A percentile compares a stretch with the other conserved stretches of the same genome.
phyloP scores from a whole-genome alignment of 2,888 invertebrate species.

The Liodrosophila aerea region DNA sequence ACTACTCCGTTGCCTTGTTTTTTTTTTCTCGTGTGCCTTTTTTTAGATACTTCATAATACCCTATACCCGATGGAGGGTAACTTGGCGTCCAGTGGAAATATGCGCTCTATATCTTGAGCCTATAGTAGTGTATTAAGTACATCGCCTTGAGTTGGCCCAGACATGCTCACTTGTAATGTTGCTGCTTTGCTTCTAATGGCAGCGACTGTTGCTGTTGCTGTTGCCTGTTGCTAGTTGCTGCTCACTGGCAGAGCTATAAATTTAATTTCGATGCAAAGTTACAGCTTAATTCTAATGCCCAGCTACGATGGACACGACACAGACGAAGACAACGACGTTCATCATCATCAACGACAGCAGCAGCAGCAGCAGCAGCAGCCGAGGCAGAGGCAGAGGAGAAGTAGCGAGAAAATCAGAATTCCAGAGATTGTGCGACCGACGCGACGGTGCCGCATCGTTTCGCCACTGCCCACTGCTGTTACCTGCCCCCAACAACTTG shows the following conservation, averaged over 20 bases:
- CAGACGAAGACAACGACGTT: slow-evolving; percentile 28
- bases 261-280: slow-evolving; percentile 77
- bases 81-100: too few relatives aligned
- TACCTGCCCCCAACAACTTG: slow-evolving; percentile 11
- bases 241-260: slow-evolving; percentile 54
- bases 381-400: not conserved
- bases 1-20: too few relatives aligned
- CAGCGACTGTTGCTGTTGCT: slow-evolving; percentile 7
- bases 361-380: slow-evolving; percentile 13
- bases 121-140: not conserved
- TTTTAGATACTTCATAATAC: not conserved
- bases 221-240: slow-evolving; percentile 23
- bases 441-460: slow-evolving; percentile 49
- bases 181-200: slow-evolving; percentile 49
- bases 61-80: too few relatives aligned
- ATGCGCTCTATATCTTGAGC: too few relatives aligned
- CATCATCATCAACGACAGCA: slow-evolving; percentile 49
- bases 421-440: slow-evolving; percentile 65
- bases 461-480: slow-evolving; percentile 11
- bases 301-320: slow-evolving; percentile 38
- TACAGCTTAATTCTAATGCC: slow-evolving; percentile 75
- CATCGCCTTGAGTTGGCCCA: not conserved
- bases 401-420: slow-evolving; percentile 52
- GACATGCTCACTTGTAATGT: slow-evolving; percentile 27
- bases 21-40: slow-evolving; percentile 21